Evolutionary conservation across 2,888 invertebrate genomes (phyloP).

Genomic region (Yponomeuta evonymella): DNA sequence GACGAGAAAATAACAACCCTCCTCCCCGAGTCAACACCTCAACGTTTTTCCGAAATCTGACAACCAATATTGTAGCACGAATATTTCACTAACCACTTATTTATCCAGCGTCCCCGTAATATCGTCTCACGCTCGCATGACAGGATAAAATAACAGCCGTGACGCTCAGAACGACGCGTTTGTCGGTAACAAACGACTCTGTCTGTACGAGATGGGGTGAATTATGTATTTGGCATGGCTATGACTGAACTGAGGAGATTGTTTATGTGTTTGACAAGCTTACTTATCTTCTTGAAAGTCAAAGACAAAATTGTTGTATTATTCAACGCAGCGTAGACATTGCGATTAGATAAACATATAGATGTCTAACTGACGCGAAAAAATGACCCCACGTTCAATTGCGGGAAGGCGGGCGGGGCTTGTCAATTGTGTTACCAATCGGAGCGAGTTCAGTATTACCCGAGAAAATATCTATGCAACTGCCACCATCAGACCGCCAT

Average conservation of each 20-base stretch:
- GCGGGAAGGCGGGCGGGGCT: no score
- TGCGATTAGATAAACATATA: no score
- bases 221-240: background rate
- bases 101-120: conserved; percentile 27
- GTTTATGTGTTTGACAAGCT: background rate
- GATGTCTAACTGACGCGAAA: no score
- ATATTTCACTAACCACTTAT: conserved; percentile 28
- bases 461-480: no score
- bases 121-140: conserved; percentile 31
- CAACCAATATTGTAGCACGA: conserved; percentile 17
- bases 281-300: no score
- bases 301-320: no score
- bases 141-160: conserved; percentile 36
- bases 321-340: no score
- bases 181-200: conserved; percentile 33
- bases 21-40: background rate
- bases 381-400: no score
- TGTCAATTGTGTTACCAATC: no score
- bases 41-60: background rate
- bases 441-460: no score
- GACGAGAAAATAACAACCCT: background rate
- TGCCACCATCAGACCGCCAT: no score
- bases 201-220: background rate
- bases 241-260: background rate
- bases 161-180: conserved; percentile 32